Base-by-base conservation (phyloP, 2,797 vertebrate genomes). In the Arctocebus calabarensis region DNA sequence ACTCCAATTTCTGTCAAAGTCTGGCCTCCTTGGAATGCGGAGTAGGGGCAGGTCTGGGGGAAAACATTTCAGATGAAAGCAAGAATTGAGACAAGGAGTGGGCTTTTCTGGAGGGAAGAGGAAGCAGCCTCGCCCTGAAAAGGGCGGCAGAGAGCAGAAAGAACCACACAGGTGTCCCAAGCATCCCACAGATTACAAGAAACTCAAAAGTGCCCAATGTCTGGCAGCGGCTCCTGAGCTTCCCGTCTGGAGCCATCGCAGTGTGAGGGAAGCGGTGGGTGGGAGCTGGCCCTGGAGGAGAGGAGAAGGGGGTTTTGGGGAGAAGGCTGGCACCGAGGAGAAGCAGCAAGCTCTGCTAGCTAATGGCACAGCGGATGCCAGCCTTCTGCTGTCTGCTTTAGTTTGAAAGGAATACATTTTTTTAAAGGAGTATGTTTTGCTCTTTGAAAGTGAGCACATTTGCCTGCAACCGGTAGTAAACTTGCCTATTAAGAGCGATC, bases 171-270 rank as follows among this genome's bases (percentile, higher is more conserved):
- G 86, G 83, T 75, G 81, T 86, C 64, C 55, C 32, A 37, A 78
- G 89, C 34, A 92, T 91, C 88, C 93, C 94, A 74, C 95, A 96
- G 93, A 94, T 92, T 96, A 96, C 96, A 73, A 85, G 89, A 95
- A 86, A 82, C 71, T 90, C 70, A 66, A 92, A 96, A 27, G 57
- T 95, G 62, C 90, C 83, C 94, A 37, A 88, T 90, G 73, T n/a
- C 57, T 94, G 78, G 92, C 75, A 97, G 68, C 23, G 37, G 20
- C 83, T 97, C 85, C 74, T 20, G 43, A 78, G 81, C 71, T 91
- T 29, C 23, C 82, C 84, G 92, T 45, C 79, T 43, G 77, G 64
- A 91, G 79, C 10, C 40, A 59, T 40, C 2, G 81, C 71, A 29
- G 77, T 48, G 87, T 89, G 66, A 90, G 84, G 75, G 78, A 93